phyloP scores from a whole-genome alignment of 30 jellyfish, hydroid and myxozoan species.

The Hydra vulgaris region DNA sequence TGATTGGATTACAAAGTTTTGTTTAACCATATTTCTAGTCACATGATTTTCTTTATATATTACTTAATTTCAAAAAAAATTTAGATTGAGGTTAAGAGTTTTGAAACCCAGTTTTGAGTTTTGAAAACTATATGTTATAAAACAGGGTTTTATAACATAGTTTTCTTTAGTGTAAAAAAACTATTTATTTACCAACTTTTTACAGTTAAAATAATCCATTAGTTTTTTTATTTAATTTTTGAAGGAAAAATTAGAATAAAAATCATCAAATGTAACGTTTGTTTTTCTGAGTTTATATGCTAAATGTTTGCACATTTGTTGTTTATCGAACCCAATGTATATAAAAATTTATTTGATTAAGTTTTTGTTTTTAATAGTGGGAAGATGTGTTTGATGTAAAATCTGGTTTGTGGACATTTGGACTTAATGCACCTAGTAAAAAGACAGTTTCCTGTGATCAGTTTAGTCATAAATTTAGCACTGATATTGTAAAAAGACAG shows the following conservation, averaged over 20 bases:
- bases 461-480: background rate
- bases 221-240: too few relatives aligned
- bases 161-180: too few relatives aligned
- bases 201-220: too few relatives aligned
- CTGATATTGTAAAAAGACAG: slow-evolving; percentile 3
- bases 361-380: background rate
- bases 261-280: too few relatives aligned
- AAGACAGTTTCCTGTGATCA: background rate
- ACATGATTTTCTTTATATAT: background rate
- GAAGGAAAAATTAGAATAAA: too few relatives aligned
- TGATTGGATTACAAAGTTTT: background rate
- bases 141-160: background rate
- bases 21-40: background rate
- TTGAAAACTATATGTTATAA: background rate
- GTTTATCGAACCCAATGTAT: too few relatives aligned
- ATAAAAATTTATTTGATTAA: too few relatives aligned
- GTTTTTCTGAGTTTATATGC: too few relatives aligned
- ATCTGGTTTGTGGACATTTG: slow-evolving; percentile 11
- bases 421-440: background rate
- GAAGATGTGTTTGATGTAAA: slow-evolving; percentile 9
- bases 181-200: too few relatives aligned
- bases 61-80: background rate
- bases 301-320: too few relatives aligned
- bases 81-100: background rate
- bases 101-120: background rate